These are phyloP conservation scores for Stratiomys singularior DNA, from an alignment of 2,888 invertebrate genomes.

Conservation along the genomic window DNA sequence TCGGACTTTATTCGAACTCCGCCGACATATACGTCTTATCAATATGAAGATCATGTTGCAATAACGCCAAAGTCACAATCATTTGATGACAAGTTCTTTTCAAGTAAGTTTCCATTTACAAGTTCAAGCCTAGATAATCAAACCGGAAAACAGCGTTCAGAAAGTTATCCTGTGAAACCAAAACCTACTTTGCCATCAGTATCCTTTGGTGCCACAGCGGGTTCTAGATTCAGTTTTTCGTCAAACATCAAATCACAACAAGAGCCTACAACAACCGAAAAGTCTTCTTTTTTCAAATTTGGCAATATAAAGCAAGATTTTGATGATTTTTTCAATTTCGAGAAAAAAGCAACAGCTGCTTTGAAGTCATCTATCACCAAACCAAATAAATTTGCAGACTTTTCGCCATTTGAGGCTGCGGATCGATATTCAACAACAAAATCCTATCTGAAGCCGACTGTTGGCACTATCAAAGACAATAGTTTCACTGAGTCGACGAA, in stretches of 20 bases:
- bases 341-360: neutral
- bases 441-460: neutral
- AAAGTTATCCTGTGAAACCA: neutral
- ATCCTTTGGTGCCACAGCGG: conserved; percentile 6
- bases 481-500: no score
- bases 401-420: conserved; percentile 27
- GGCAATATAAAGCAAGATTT: no score
- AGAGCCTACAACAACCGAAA: conserved; percentile 10
- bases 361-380: neutral
- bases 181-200: neutral
- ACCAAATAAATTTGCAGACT: conserved; percentile 7
- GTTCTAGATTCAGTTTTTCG: conserved; percentile 23
- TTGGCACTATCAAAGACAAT: no score
- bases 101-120: neutral
- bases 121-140: neutral
- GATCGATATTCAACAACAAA: conserved; percentile 34
- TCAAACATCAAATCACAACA: neutral
- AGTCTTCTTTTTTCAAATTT: neutral
- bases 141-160: neutral
- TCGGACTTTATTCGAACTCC: neutral
- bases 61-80: neutral
- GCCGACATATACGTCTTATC: no score
- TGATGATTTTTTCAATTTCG: neutral
- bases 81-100: conserved; percentile 15
- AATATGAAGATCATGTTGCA: neutral